These are phyloP conservation scores for Buceros bicornis DNA, from an alignment of 2,797 vertebrate species.

Conservation along the genomic window DNA sequence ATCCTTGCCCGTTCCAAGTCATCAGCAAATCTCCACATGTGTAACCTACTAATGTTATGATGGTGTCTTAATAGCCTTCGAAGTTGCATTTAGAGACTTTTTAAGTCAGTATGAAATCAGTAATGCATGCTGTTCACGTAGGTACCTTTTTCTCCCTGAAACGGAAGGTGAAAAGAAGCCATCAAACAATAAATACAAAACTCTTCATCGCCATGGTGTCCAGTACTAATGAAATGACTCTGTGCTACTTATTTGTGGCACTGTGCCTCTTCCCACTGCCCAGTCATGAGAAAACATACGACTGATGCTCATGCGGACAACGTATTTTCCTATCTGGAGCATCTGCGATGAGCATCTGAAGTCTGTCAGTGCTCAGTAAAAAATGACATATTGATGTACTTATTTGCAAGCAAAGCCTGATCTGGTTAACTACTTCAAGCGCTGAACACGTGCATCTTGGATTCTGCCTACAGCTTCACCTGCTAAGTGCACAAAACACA, in stretches of 20 bases:
- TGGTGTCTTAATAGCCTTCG: not conserved
- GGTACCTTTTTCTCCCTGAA: not conserved
- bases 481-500: not conserved
- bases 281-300: not conserved
- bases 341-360: not conserved
- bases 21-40: not conserved
- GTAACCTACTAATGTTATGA: not conserved
- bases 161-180: not conserved
- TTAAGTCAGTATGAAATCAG: not conserved
- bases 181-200: not conserved
- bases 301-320: not conserved
- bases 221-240: not conserved
- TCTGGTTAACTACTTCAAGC: not conserved
- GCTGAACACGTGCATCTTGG: not conserved
- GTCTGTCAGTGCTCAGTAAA: not conserved
- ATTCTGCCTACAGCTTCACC: not conserved
- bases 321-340: not conserved
- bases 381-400: accelerated
- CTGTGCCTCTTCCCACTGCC: not conserved
- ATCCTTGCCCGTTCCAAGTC: not conserved
- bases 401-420: not conserved
- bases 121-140: not conserved
- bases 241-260: not conserved
- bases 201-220: not conserved
- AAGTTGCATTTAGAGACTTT: not conserved